Evolutionary conservation across 2,113 vertebrate genomes (phyloP).

Genomic region (Dolichotis patagonum): DNA sequence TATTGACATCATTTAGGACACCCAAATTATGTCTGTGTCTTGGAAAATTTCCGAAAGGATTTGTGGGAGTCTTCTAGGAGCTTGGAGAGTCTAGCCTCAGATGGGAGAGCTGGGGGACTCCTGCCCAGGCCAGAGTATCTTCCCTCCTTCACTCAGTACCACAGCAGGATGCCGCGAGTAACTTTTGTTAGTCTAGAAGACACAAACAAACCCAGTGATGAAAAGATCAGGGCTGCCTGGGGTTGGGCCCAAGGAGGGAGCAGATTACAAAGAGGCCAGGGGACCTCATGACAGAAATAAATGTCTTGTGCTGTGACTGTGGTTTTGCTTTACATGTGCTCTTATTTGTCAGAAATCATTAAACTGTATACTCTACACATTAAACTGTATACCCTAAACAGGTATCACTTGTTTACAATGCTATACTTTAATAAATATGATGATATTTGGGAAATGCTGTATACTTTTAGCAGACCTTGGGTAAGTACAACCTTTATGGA

Average conservation of each 20-base stretch:
- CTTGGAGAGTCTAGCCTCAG: background rate
- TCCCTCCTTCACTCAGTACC: background rate
- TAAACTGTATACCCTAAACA: background rate
- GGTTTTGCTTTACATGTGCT: background rate
- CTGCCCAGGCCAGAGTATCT: background rate
- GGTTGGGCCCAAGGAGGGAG: background rate
- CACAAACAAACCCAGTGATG: background rate
- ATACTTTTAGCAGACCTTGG: background rate
- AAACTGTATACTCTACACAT: background rate
- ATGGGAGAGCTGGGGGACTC: background rate
- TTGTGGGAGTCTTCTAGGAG: background rate
- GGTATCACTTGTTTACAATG: background rate
- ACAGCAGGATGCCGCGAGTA: background rate
- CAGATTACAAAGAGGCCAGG: background rate
- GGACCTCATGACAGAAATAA: background rate
- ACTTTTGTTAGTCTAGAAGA: slow-evolving; percentile 23
- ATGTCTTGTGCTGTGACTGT: background rate
- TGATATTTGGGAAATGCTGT: background rate
- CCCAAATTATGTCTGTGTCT: background rate
- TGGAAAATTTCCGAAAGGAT: background rate
- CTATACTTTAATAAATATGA: background rate
- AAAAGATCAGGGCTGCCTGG: background rate
- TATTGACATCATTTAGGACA: background rate
- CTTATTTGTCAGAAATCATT: background rate
- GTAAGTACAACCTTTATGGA: background rate